Evolutionary conservation across 2,797 vertebrate genomes (phyloP).

Genomic region (Lepus townsendii): DNA sequence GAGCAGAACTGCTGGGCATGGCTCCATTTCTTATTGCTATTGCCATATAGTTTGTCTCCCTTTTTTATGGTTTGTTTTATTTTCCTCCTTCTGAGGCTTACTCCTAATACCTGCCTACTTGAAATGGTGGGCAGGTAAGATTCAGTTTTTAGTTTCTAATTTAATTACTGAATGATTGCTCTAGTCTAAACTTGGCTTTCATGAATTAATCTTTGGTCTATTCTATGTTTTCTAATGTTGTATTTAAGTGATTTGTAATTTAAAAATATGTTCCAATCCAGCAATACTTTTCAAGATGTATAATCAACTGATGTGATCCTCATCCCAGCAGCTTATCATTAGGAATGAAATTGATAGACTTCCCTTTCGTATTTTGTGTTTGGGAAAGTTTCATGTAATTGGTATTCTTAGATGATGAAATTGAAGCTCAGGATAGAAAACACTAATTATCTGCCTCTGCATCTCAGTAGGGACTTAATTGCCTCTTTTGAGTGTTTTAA

Average conservation of each 20-base stretch:
- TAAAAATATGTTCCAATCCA: slow-evolving; percentile 11
- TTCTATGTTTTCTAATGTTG: slow-evolving; percentile 52
- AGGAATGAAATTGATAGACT: slow-evolving; percentile 51
- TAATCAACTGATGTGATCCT: slow-evolving; percentile 64
- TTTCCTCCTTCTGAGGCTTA: slow-evolving; percentile 41
- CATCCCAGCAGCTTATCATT: slow-evolving; percentile 70
- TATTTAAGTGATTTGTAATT: slow-evolving; percentile 34
- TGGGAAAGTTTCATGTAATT: not conserved
- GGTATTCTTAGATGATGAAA: not conserved
- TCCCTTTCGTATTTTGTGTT: slow-evolving; percentile 21
- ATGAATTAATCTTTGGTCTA: slow-evolving; percentile 15
- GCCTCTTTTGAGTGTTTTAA: slow-evolving; percentile 5
- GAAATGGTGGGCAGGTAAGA: slow-evolving; percentile 63
- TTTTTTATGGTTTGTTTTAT: not conserved
- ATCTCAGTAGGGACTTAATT: slow-evolving; percentile 31
- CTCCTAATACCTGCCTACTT: slow-evolving; percentile 65
- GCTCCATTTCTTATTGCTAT: not conserved
- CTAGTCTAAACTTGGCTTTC: slow-evolving; percentile 74
- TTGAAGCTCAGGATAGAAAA: not conserved
- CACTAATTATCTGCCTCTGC: not conserved
- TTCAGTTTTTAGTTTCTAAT: slow-evolving; percentile 53
- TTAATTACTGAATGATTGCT: slow-evolving; percentile 77
- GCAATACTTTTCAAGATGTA: slow-evolving; percentile 54
- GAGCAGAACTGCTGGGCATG: slow-evolving; percentile 69
- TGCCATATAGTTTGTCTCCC: slow-evolving; percentile 66